Base-by-base conservation (phyloP, 1,140 invertebrate genomes). In the Megathymus violae region DNA sequence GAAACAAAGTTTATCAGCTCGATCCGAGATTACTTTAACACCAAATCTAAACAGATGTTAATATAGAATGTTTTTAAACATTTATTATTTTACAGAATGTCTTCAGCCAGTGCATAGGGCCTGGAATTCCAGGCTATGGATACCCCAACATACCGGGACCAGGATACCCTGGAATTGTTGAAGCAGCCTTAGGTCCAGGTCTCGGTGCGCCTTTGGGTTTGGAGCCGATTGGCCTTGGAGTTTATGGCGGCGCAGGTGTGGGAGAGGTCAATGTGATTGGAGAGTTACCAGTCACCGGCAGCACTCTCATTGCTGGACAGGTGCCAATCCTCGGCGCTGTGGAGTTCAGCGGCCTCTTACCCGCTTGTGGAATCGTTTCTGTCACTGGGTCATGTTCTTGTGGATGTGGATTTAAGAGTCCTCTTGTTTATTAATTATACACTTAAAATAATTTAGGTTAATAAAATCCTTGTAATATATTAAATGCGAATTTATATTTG, bases 241-340 rank as follows among this genome's bases (percentile, higher is more conserved):
- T 63, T 3, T 83, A 81, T 15, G 78, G 78, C 0, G 78, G 78
- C 16, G 62, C 62, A 9, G 80, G 80, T 7, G 54, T 76, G 7
- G 80, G 80, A 19, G 72, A 78, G 17, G 70, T 84, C 2, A 69
- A 63, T 1, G 79, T 82, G 6, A 58, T 64, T 9, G 79, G 81
- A 2, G 79, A 84, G 46, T 69, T 84, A 56, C 79, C 79, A 14
- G 81, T 84, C 6, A 68, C 68, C 50, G 79, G 79, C 43, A 76
- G 68, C 34, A 76, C 76, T 5, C 14, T 74, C 25, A 71, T 82
- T 3, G 60, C 65, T 11, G 79, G 76, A 5, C 72, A 74, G 22
- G 75, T 80, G 76, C n/a, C n/a, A n/a, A n/a, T n/a, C n/a, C n/a
- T n/a, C n/a, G n/a, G n/a, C n/a, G n/a, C n/a, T n/a, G n/a, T 82